Evolutionary conservation across 2,113 vertebrate species (phyloP), one percentile per base, ranked within the genome.

Genomic region (Gavialis gangeticus): DNA sequence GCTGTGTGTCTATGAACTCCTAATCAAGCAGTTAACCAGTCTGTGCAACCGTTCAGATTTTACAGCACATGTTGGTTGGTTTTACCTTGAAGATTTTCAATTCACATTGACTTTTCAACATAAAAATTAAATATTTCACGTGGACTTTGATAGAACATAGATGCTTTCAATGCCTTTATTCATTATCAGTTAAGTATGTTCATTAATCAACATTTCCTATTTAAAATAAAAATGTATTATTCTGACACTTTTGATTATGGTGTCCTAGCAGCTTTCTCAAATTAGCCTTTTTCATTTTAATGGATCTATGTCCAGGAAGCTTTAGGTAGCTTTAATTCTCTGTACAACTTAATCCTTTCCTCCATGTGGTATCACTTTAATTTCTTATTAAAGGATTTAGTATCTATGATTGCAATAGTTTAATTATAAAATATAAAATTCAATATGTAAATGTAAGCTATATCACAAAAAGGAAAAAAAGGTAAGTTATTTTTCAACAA

Each of bases 191-290:
- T 94, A 95, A 96, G 81, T 90, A 95, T 69, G 81, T 91, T 92
- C 95, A 96, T 96, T 94, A 96, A 97, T 96, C 94, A 95, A 93
- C 78, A 95, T 96, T 91, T 91, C 55, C 83, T 84, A 62, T 91
- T 96, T 96, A 77, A 97, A 96, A 97, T 97, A 97, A 96, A 96
- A 97, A 96, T 90, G 87, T 85, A 95, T 96, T 96, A 96, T 93
- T 95, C 92, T 93, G 93, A 93, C 93, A 95, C 66, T 90, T 86
- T 60, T 71, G 93, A 96, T 95, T 94, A 93, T 16, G 79, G 91
- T 97, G 62, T 95, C 95, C 92, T 96, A 95, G 96, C 96, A 96
- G 96, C 92, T 96, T 97, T 91, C 91, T 90, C 57, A 6, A 82
- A 91, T 46, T 0, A 3, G n/a, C 13, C 75, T 58, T 89, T 96